These are phyloP conservation scores for Steatornis caripensis DNA, from an alignment of 2,113 vertebrate species.

Conservation along the genomic window DNA sequence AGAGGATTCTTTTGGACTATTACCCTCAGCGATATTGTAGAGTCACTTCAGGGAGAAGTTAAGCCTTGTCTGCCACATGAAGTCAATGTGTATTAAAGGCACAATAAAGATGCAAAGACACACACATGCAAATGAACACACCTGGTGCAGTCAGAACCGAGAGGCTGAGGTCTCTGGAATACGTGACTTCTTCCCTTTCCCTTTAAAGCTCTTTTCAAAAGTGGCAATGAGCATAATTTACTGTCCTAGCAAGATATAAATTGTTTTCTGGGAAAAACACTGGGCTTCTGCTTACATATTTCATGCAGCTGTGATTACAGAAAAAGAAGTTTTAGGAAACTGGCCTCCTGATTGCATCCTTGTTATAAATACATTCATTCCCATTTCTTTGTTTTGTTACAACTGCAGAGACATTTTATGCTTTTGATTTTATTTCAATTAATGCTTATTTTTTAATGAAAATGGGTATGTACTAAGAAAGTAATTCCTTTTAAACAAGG, in stretches of 20 bases:
- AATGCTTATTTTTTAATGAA: not conserved
- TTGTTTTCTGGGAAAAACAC: constrained; percentile 12
- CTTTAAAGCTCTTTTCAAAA: not conserved
- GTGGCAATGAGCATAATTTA: not conserved
- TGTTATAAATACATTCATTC: not conserved
- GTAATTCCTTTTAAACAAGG: not conserved
- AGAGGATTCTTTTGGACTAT: not conserved
- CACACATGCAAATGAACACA: too few species aligned
- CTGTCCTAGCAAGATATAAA: not conserved
- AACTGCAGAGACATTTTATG: not conserved
- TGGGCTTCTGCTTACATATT: not conserved
- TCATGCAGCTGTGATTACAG: constrained; percentile 1
- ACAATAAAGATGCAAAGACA: not conserved
- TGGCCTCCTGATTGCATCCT: not conserved
- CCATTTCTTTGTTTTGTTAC: not conserved
- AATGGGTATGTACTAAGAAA: not conserved
- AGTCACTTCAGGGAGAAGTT: not conserved
- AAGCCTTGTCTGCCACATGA: not conserved
- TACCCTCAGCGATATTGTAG: not conserved
- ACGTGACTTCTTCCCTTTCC: not conserved
- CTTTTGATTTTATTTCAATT: not conserved
- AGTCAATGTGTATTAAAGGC: not conserved
- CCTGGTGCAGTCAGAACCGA: not conserved
- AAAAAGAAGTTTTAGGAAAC: not conserved
- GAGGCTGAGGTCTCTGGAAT: not conserved